phyloP scores from a whole-genome alignment of 2,888 invertebrate species.

The Cerastoderma edule region DNA sequence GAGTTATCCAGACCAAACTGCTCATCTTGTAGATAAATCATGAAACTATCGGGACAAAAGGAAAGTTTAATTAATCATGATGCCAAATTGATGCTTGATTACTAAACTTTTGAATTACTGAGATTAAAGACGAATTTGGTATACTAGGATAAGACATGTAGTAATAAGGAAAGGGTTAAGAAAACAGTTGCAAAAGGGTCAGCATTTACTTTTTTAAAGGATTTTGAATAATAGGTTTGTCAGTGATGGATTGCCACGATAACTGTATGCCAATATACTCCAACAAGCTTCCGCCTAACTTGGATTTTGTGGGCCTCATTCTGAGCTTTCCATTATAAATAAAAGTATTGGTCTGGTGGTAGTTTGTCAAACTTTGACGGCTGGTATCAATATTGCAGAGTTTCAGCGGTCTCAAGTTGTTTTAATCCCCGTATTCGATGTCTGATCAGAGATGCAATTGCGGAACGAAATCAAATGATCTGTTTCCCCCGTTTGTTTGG shows the following conservation, averaged over 20 bases:
- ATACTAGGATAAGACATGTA: too few species aligned
- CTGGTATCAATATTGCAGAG: conserved; percentile 49
- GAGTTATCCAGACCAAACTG: too few species aligned
- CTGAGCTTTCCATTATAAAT: conserved; percentile 40
- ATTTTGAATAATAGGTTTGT: conserved; percentile 44
- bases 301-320: conserved; percentile 31
- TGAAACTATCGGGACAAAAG: too few species aligned
- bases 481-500: conserved; percentile 16
- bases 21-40: too few species aligned
- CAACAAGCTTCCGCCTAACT: conserved; percentile 43
- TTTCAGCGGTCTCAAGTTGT: conserved; percentile 39
- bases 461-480: conserved; percentile 32
- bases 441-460: conserved; percentile 46
- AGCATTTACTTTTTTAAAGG: conserved; percentile 54
- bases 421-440: conserved; percentile 58
- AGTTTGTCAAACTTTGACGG: conserved; percentile 49
- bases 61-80: too few species aligned
- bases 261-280: conserved; percentile 45
- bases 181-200: too few species aligned
- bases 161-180: too few species aligned
- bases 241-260: conserved; percentile 44
- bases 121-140: too few species aligned
- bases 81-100: too few species aligned
- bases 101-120: too few species aligned
- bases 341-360: conserved; percentile 44